Evolutionary conservation across 2,888 invertebrate species (phyloP), one percentile per base, ranked within the genome.

Genomic region (Chloromyia formosa): DNA sequence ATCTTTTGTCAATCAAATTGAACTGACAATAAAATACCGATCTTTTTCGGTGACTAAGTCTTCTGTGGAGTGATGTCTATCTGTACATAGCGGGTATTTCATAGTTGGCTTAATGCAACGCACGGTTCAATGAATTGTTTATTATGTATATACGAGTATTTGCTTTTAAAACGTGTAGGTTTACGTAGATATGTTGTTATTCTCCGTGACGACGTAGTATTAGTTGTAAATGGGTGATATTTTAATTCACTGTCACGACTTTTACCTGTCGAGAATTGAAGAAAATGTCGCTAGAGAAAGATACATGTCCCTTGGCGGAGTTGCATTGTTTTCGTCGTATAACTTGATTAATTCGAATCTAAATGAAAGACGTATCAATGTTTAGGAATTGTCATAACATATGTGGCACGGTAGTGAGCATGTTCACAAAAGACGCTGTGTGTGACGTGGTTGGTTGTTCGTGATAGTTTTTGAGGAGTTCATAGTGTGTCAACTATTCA

Each of bases 1-100:
- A 56, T 56, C 56, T 56, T 56, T 56, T 56, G 56, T 56, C 56
- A 56, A 56, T 56, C 56, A 56, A 53, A n/a, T 53, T 12, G 14
- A 53, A 53, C 10, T 16, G 1, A 53, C 53, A 14, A 16, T 16
- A n/a, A 53, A 16, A 53, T 53, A 53, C 16, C 53, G 16, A 53
- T 53, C 16, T 53, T 53, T 53, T 53, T 1, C 16, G 14, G 18
- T 18, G 20, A 16, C 56, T 56, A 18, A 10, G 22, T 56, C 16
- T 1, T 18, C 10, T 56, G 4, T 49, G 12, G 42, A 42, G 42
- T 5, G 16, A 49, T 12, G 49, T 49, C 49, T 12, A 9, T 42
- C 7, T 5, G 42, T 42, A n/a, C 12, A 49, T 49, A 49, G 49
- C 27, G 27, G 27, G 1, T n/a, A 49, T 49, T 49, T n/a, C 49